Base-by-base conservation (phyloP, 2,888 invertebrate genomes). In the Spatulosminthurus flaviceps region DNA sequence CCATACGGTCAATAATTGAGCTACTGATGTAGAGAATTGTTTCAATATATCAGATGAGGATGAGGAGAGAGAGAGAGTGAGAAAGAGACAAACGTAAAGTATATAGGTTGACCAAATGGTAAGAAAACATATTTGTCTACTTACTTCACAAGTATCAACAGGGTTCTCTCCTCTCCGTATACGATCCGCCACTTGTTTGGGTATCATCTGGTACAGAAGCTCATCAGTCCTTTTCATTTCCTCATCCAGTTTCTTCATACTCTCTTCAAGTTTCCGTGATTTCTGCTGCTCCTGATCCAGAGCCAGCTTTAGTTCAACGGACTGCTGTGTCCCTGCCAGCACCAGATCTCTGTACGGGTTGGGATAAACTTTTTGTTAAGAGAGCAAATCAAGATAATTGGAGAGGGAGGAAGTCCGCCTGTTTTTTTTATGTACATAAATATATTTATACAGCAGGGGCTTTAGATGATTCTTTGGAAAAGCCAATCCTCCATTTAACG, bases 141-240 rank as follows among this genome's bases (percentile, higher is more conserved):
- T 85, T 87, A 98, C 98, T 92, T 98, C 96, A 87, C 98, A 98
- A 19, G 98, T 98, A 86, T 95, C 96, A 76, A 97, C 96, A 0
- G 98, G 95, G 86, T 95, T 95, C 88, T 95, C 96, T n/a, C 98
- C 98, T 77, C 93, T 93, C 84, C 98, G 89, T 77, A 98, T 90
- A 70, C 97, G 90, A 88, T 97, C 97, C 0, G 98, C 98, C 5
- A 98, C 98, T 87, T 96, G 95, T 87, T 96, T 97, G 41, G 98
- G 98, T 90, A 98, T 97, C 97, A 98, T 98, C 90, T 98, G 98
- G 88, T 98, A 98, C 0, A 98, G 89, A 29, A 98, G 89, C 86
- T 97, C 96, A 87, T 98, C 98, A 0, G 98, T 98, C 82, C 96
- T 90, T 86, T 93, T 92, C 95, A 98, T 97, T 88, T 98, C 98